Evolutionary conservation across 37 sponge, comb jelly and placozoan species (phyloP).

Genomic region (Ephydatia muelleri): DNA sequence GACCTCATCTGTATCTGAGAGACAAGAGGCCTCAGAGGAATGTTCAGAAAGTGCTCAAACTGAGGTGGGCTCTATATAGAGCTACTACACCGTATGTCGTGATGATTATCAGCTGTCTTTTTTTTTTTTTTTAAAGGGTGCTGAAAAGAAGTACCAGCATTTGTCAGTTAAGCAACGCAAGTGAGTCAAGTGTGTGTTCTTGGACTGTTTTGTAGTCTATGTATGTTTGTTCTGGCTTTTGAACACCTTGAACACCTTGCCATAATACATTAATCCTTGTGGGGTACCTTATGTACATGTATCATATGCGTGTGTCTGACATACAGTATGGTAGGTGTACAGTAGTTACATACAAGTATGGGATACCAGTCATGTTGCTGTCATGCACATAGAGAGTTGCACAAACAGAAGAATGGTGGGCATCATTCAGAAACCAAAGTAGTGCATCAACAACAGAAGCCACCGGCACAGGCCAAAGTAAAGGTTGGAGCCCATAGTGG

Average conservation of each 20-base stretch:
- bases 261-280: too few relatives aligned
- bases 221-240: too few relatives aligned
- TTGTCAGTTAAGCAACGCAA: conserved; percentile 70
- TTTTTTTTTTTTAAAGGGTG: background rate
- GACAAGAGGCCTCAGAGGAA: background rate
- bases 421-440: background rate
- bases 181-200: too few relatives aligned
- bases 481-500: background rate
- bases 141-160: conserved; percentile 36
- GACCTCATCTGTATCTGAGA: background rate
- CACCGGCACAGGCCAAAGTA: background rate
- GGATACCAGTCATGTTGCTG: too few relatives aligned
- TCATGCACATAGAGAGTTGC: background rate
- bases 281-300: too few relatives aligned
- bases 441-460: background rate
- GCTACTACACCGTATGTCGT: background rate
- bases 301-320: too few relatives aligned
- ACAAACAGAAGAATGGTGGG: background rate
- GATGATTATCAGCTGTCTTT: background rate
- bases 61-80: conserved; percentile 15
- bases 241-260: too few relatives aligned
- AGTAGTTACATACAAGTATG: background rate
- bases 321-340: too few relatives aligned
- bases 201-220: too few relatives aligned
- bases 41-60: background rate